These are phyloP conservation scores for Verasper variegatus DNA, from an alignment of 2,113 vertebrate genomes.

Conservation along the genomic window DNA sequence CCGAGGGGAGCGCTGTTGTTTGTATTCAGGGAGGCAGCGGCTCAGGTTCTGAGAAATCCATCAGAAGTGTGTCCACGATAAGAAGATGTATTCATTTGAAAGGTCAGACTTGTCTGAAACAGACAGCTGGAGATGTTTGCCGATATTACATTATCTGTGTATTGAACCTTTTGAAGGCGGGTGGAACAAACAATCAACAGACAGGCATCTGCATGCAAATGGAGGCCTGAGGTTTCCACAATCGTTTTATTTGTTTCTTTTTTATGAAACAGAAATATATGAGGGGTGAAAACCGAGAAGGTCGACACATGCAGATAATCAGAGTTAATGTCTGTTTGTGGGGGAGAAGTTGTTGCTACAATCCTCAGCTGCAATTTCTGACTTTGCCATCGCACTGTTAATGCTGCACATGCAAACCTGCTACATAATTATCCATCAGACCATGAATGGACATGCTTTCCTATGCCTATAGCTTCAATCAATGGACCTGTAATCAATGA, in stretches of 20 bases:
- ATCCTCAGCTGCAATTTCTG: not conserved
- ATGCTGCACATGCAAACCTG: slow-evolving; percentile 8
- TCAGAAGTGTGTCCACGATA: slow-evolving; percentile 27
- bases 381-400: slow-evolving; percentile 2
- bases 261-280: not conserved
- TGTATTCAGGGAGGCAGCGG: slow-evolving; percentile 25
- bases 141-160: slow-evolving; percentile 49
- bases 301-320: not conserved
- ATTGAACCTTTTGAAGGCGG: slow-evolving; percentile 9
- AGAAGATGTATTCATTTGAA: slow-evolving; percentile 50
- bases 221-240: not conserved
- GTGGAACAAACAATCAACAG: slow-evolving; percentile 25
- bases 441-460: not conserved
- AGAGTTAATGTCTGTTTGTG: not conserved
- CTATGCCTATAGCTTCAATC: not conserved
- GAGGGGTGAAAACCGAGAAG: too few relatives aligned
- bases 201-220: not conserved
- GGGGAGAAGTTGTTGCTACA: not conserved
- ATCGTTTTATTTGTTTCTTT: not conserved
- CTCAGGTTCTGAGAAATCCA: slow-evolving; percentile 41
- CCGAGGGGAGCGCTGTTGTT: slow-evolving; percentile 1
- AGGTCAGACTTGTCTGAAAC: slow-evolving; percentile 45
- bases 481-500: not conserved
- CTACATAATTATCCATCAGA: slow-evolving; percentile 37
- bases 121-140: slow-evolving; percentile 40